Evolutionary conservation across 2,888 invertebrate species (phyloP).

Genomic region (Drosophila tanythrix): DNA sequence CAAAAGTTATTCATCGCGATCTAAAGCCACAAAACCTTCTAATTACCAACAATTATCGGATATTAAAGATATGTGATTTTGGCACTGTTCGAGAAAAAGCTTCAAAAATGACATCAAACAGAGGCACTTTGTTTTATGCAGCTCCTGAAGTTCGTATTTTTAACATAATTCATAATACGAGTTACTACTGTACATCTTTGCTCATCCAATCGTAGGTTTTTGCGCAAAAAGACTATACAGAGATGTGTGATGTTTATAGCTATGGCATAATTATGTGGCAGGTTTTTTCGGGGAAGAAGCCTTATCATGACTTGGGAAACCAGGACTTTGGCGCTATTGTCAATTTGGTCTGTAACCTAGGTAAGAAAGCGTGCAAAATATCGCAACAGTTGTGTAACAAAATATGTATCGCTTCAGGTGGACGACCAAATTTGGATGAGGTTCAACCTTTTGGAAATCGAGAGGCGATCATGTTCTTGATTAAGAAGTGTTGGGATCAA

Average conservation of each 20-base stretch:
- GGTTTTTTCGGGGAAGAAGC: not conserved
- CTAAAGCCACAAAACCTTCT: conserved; percentile 46
- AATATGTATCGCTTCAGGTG: not conserved
- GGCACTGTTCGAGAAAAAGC: conserved; percentile 16
- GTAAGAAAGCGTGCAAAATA: not conserved
- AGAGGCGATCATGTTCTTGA: not conserved
- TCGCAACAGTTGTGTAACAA: not conserved
- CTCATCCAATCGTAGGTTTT: not conserved
- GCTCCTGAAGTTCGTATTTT: not conserved
- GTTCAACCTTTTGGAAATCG: accelerated
- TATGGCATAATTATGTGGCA: conserved; percentile 1
- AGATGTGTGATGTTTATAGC: conserved; percentile 10
- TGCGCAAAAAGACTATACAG: accelerated
- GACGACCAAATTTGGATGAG: not conserved
- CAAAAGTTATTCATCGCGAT: conserved; percentile 48
- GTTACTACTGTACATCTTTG: not conserved
- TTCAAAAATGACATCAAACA: not conserved
- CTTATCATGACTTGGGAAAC: not conserved
- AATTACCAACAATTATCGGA: not conserved
- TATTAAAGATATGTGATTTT: conserved; percentile 53
- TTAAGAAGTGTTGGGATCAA: not conserved
- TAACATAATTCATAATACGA: not conserved
- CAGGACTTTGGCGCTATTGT: accelerated
- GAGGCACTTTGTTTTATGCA: accelerated
- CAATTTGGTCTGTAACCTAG: accelerated